Percentiles rank a stretch among this genome's conserved stretches.
Conservation (phyloP, 1,140 invertebrate species). For the Schlechtendalia chinensis region DNA sequence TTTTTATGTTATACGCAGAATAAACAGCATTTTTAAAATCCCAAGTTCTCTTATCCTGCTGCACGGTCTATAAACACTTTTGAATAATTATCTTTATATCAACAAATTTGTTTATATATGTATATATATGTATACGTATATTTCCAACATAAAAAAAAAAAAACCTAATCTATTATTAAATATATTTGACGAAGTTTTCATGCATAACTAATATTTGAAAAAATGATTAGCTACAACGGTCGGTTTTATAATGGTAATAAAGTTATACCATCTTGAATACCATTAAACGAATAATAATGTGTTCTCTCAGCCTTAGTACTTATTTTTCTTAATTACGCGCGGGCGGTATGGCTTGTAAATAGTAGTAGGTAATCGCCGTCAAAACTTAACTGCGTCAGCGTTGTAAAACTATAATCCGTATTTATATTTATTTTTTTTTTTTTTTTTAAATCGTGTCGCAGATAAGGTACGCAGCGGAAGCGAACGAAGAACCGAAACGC, state of each 20-base stretch:
- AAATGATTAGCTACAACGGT: too few relatives aligned
- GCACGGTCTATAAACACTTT: neutral
- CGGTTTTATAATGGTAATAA: too few relatives aligned
- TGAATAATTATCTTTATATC: neutral
- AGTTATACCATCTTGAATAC: neutral
- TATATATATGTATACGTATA: too few relatives aligned
- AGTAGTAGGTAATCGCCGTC: neutral
- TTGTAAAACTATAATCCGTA: slow-evolving; percentile 39
- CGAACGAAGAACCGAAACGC: slow-evolving; percentile 23
- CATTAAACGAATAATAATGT: neutral
- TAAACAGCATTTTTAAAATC: neutral
- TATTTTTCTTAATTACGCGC: slow-evolving; percentile 2
- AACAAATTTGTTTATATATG: too few relatives aligned
- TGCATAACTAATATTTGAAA: too few relatives aligned
- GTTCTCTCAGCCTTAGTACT: neutral
- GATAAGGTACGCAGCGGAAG: neutral
- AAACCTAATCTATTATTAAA: too few relatives aligned
- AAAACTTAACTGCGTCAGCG: neutral
- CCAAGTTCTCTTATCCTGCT: neutral
- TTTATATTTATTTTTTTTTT: neutral
- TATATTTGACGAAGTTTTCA: too few relatives aligned
- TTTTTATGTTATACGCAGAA: neutral
- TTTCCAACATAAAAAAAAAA: too few relatives aligned
- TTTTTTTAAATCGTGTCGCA: neutral
- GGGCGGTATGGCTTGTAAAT: neutral